Percentiles rank a stretch among this genome's conserved stretches.
Evolutionary conservation across 2,797 vertebrate genomes (phyloP).

Genomic region (Parauchenoglanis ngamensis): DNA sequence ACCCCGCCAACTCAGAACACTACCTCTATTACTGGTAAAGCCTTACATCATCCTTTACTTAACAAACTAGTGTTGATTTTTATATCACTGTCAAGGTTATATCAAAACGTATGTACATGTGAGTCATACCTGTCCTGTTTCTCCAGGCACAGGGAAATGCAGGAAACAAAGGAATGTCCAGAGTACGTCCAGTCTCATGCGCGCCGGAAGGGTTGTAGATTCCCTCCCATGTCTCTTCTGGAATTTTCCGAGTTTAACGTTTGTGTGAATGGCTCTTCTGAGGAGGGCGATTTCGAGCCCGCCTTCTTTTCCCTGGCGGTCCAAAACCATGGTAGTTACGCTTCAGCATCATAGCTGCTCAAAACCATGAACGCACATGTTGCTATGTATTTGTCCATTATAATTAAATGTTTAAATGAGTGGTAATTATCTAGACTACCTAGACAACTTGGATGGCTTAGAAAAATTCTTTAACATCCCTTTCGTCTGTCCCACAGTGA

Average conservation of each 20-base stretch:
- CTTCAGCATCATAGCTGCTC: no score
- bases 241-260: conserved; percentile 72
- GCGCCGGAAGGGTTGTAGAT: conserved; percentile 66
- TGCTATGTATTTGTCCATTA: background rate
- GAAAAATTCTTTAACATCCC: background rate
- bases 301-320: conserved; percentile 66
- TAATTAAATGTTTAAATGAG: background rate
- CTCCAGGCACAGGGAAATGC: conserved; percentile 68
- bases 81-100: background rate
- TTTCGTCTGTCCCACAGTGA: conserved; percentile 63
- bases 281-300: conserved; percentile 53
- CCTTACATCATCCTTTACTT: background rate
- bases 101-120: background rate
- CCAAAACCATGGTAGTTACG: conserved; percentile 70
- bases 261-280: conserved; percentile 73
- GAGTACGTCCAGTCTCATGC: conserved; percentile 58
- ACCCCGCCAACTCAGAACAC: conserved; percentile 50
- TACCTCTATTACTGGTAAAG: conserved; percentile 73
- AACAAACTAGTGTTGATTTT: background rate
- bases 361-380: background rate
- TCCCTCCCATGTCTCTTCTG: conserved; percentile 60
- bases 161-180: conserved; percentile 66
- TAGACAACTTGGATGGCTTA: background rate
- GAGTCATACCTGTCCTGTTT: background rate
- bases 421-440: background rate